phyloP scores from a whole-genome alignment of 2,113 vertebrate species.

The Cardinalis cardinalis region DNA sequence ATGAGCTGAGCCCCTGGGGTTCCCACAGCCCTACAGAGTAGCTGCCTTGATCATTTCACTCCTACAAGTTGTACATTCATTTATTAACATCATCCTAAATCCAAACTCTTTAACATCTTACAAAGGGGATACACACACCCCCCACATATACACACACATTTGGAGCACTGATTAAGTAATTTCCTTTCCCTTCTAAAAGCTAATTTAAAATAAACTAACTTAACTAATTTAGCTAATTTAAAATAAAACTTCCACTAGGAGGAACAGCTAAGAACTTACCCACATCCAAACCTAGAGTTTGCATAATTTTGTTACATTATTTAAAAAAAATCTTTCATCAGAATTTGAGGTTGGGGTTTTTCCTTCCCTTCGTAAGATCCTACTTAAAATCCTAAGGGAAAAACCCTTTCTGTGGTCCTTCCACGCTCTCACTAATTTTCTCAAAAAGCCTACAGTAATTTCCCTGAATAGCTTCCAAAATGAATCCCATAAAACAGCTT shows the following conservation, averaged over 20 bases:
- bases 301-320: background rate
- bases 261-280: background rate
- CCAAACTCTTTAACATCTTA: background rate
- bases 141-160: background rate
- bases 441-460: slow-evolving; percentile 27
- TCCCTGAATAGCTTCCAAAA: slow-evolving; percentile 33
- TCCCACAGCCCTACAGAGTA: background rate
- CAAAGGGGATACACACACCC: background rate
- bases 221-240: background rate
- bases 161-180: background rate
- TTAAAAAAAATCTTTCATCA: background rate
- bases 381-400: background rate
- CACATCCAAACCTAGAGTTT: background rate
- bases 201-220: background rate
- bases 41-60: background rate
- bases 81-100: background rate
- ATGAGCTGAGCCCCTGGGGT: background rate
- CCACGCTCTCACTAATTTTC: background rate
- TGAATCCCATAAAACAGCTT: background rate
- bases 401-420: slow-evolving; percentile 12
- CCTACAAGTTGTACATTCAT: background rate
- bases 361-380: background rate
- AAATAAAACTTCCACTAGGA: background rate
- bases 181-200: background rate
- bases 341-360: background rate